Conservation (phyloP, 2,113 vertebrate species). For the Eolophus roseicapilla region DNA sequence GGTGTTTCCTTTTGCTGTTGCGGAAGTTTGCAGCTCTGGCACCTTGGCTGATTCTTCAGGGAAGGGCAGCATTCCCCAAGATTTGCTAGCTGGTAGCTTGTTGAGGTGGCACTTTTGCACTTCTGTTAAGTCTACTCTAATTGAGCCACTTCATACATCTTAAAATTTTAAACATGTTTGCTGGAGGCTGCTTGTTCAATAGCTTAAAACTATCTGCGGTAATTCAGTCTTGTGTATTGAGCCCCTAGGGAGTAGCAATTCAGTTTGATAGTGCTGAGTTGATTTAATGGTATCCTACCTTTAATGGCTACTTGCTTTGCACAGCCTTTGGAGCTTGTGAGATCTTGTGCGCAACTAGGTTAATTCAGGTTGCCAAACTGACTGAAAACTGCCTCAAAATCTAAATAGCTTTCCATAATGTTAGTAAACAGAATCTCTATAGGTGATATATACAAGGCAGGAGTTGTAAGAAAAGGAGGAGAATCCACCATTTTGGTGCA, state of each 20-base stretch:
- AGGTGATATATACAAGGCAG: not conserved
- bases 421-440: not conserved
- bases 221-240: not conserved
- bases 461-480: not conserved
- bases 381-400: not conserved
- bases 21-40: not conserved
- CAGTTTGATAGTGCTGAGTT: not conserved
- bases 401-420: not conserved
- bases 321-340: not conserved
- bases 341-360: not conserved
- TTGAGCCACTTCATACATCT: not conserved
- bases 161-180: not conserved
- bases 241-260: not conserved
- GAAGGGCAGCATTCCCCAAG: not conserved
- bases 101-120: not conserved
- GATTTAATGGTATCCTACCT: not conserved
- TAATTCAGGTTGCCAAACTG: not conserved
- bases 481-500: rapidly evolving
- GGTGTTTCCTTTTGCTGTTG: not conserved
- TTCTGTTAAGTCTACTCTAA: not conserved
- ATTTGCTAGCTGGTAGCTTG: not conserved
- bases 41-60: not conserved
- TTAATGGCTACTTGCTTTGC: not conserved
- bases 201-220: not conserved
- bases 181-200: not conserved